Percentiles rank a stretch among this genome's conserved stretches.
phyloP scores from a whole-genome alignment of 2,113 vertebrate species.

The Etheostoma spectabile region DNA sequence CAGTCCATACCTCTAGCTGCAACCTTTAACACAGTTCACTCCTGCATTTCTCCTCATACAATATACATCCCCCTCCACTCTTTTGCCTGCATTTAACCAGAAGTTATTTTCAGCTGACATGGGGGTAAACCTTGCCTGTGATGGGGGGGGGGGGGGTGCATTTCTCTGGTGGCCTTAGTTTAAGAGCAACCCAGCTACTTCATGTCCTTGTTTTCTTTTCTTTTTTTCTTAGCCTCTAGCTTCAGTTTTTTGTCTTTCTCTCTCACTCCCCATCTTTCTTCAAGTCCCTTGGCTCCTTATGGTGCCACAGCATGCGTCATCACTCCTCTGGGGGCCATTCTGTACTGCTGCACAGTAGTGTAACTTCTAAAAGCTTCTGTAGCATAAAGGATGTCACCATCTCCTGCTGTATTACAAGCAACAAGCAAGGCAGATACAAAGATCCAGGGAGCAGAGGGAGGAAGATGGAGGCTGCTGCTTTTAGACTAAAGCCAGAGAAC shows the following conservation, averaged over 20 bases:
- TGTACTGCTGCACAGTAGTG: constrained; percentile 44
- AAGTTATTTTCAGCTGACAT: constrained; percentile 75
- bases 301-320: constrained; percentile 65
- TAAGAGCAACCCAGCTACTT: constrained; percentile 62
- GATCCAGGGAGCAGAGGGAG: constrained; percentile 32
- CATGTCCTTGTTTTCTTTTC: constrained; percentile 45
- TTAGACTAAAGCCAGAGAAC: constrained; percentile 52
- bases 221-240: constrained; percentile 21
- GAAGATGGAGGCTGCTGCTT: constrained; percentile 61
- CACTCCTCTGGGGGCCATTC: constrained; percentile 67
- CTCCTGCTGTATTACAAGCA: constrained; percentile 67
- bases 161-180: constrained; percentile 62
- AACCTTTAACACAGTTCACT: constrained; percentile 34
- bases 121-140: constrained; percentile 50
- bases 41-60: constrained; percentile 66
- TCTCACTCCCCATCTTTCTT: constrained; percentile 36
- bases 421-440: constrained; percentile 56
- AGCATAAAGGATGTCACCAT: constrained; percentile 62
- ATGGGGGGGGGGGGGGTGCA: no score
- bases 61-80: constrained; percentile 66
- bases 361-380: constrained; percentile 48
- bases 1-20: constrained; percentile 15
- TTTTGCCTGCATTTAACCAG: constrained; percentile 63
- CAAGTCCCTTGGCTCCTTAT: constrained; percentile 63
- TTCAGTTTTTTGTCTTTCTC: background rate